phyloP scores from a whole-genome alignment of 2,797 vertebrate species.

The Karalla daura region DNA sequence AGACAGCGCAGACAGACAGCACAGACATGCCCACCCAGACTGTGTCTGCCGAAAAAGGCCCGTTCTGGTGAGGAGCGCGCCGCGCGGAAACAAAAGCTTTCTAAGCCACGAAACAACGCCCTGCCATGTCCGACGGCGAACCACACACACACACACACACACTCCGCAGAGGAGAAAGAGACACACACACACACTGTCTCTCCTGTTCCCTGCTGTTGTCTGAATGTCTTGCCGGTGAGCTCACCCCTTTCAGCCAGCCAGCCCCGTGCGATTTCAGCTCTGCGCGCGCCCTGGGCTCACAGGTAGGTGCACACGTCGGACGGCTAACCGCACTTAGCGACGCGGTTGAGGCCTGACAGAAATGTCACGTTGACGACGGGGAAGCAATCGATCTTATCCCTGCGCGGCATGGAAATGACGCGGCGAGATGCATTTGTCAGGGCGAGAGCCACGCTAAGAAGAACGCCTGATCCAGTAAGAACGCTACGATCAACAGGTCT shows the following conservation, averaged over 20 bases:
- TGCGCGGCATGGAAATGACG: too few relatives aligned
- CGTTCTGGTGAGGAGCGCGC: slow-evolving; percentile 48
- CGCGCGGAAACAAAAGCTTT: slow-evolving; percentile 73
- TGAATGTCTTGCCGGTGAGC: not conserved
- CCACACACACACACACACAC: slow-evolving; percentile 24
- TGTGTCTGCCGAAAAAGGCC: slow-evolving; percentile 65
- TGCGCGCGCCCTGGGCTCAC: too few relatives aligned
- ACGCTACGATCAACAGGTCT: slow-evolving; percentile 62
- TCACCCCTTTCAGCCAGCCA: not conserved
- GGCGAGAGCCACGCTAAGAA: not conserved
- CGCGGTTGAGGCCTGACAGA: too few relatives aligned
- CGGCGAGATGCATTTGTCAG: slow-evolving; percentile 25
- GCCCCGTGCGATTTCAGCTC: slow-evolving; percentile 4
- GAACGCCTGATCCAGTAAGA: not conserved
- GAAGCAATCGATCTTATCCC: too few relatives aligned
- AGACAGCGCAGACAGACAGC: slow-evolving; percentile 57
- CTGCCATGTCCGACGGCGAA: slow-evolving; percentile 31
- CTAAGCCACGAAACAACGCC: slow-evolving; percentile 55
- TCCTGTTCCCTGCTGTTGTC: slow-evolving; percentile 11
- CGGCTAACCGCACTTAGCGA: too few relatives aligned
- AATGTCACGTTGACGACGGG: too few relatives aligned
- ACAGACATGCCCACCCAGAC: slow-evolving; percentile 77
- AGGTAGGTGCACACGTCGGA: too few relatives aligned
- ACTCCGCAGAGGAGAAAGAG: slow-evolving; percentile 27
- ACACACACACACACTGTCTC: slow-evolving; percentile 4